Evolutionary conservation across 2,888 invertebrate genomes (phyloP), one percentile per base, ranked within the genome.

Genomic region (Pachydiplax longipennis): DNA sequence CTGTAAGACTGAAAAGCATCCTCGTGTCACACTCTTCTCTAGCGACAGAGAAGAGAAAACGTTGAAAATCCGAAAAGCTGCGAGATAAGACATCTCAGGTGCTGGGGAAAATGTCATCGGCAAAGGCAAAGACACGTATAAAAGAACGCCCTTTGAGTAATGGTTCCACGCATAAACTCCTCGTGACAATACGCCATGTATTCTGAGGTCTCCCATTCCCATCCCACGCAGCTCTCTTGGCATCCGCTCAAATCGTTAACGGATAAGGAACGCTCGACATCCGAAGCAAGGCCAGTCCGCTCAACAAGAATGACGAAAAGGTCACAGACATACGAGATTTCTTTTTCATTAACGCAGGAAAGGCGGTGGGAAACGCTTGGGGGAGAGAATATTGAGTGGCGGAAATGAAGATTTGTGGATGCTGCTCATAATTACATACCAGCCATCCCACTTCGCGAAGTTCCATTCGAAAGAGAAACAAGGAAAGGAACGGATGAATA

Each of bases 241-340:
- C 87, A 87, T 35, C 8, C 53, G 25, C 58, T 87, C 87, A 87
- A 61, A 87, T 58, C 61, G 58, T 18, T 8, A 61, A 35, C 58
- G 61, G n/a, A 87, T 58, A 87, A 61, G 87, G 87, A 58, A 87
- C 35, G 58, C 35, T 35, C 53, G 61, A 48, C 61, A 87, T 87
- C 48, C 87, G 53, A 35, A 53, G 61, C 87, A 87, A 87, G 87
- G 87, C 35, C 87, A 87, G 25, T 61, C 61, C 61, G 61, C 61
- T 37, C 13, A n/a, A 37, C 5, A 65, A 65, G 40, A 35, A 87
- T 58, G 87, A 87, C 61, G 37, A 65, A 87, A 87, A 87, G 87
- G 87, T 61, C 87, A 87, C 22, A 31, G 61, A 87, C 73, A 22
- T 73, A 31, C 58, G 65, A 65, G 58, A 61, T 61, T 58, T 22